Conservation (phyloP, 2,113 vertebrate genomes). For the Alligator sinensis region DNA sequence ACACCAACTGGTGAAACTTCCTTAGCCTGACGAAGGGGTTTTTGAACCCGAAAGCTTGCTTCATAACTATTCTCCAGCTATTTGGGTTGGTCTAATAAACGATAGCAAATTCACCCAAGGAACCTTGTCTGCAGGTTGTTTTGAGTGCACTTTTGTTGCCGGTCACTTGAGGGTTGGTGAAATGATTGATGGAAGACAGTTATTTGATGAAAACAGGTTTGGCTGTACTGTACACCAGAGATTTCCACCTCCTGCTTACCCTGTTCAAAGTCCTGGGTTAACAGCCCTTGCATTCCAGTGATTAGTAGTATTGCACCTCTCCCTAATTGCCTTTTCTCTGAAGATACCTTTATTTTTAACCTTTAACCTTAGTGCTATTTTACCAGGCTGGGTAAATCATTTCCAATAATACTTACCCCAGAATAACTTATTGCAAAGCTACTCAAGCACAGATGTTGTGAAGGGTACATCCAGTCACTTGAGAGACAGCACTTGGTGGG, state of each 20-base stretch:
- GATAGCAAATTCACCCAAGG: no score
- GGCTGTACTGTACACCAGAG: not conserved
- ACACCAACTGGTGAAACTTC: no score
- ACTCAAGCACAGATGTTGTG: not conserved
- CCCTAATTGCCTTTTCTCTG: not conserved
- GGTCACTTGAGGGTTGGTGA: not conserved
- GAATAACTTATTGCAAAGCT: not conserved
- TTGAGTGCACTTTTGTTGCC: no score
- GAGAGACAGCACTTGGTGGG: not conserved
- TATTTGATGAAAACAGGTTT: not conserved
- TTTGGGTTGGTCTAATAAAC: no score
- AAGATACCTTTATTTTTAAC: not conserved
- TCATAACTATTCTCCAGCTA: no score
- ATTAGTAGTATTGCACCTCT: slow-evolving; percentile 2
- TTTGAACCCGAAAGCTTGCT: no score
- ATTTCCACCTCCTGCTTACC: not conserved
- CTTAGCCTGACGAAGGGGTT: no score
- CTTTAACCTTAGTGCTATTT: no score
- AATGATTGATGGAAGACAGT: not conserved
- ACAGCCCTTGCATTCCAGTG: not conserved
- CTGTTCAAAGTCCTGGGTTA: not conserved
- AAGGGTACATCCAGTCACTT: not conserved
- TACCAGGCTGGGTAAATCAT: not conserved
- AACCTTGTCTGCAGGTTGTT: no score
- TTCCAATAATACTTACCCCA: not conserved